phyloP scores from a whole-genome alignment of 2,797 vertebrate species.

The Anableps anableps region DNA sequence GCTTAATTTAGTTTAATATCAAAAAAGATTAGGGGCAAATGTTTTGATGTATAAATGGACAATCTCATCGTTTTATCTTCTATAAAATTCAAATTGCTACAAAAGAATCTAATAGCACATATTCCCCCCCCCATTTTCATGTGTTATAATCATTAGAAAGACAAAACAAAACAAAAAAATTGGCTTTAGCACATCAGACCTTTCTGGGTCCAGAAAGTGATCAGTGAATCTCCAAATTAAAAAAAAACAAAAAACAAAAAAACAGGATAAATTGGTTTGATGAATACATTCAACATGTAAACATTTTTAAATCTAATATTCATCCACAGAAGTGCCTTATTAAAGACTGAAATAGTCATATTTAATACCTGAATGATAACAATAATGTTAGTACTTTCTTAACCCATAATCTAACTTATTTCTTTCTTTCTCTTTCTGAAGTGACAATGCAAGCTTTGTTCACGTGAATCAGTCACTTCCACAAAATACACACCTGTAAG shows the following conservation, averaged over 20 bases:
- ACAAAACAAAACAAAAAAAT: background rate
- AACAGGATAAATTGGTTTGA: background rate
- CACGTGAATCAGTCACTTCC: background rate
- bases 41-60: background rate
- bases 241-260: background rate
- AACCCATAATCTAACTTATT: background rate
- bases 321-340: background rate
- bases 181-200: background rate
- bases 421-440: background rate
- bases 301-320: background rate
- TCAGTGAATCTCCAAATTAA: background rate
- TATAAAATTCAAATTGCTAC: background rate
- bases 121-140: background rate
- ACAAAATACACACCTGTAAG: constrained; percentile 8
- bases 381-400: background rate
- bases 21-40: background rate
- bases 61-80: background rate
- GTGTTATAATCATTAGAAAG: background rate
- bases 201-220: background rate
- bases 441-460: background rate
- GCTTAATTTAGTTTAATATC: background rate
- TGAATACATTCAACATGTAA: background rate
- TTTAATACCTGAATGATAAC: background rate
- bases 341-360: background rate
- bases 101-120: background rate